Conservation (phyloP, 2,888 invertebrate genomes). For the Agriotes lineatus region DNA sequence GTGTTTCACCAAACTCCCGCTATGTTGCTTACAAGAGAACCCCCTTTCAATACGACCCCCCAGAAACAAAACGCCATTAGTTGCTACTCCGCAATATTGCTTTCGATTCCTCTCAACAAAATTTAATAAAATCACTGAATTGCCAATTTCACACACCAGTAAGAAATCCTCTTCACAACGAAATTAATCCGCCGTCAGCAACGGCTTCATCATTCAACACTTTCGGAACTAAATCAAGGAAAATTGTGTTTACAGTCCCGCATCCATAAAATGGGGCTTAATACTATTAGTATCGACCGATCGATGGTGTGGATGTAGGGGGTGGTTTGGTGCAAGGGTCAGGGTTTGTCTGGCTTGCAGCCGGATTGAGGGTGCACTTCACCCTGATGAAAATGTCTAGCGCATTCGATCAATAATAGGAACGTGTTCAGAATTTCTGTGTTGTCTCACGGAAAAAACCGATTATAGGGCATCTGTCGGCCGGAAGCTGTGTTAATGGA, state of each 20-base stretch:
- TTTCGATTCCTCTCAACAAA: too few species aligned
- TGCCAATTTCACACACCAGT: too few species aligned
- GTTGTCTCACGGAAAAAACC: neutral
- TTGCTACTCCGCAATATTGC: too few species aligned
- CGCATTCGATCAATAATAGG: slow-evolving; percentile 34
- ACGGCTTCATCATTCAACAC: neutral
- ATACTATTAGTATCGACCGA: slow-evolving; percentile 17
- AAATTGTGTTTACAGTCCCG: slow-evolving; percentile 17
- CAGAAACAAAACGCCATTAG: too few species aligned
- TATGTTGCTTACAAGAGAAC: too few species aligned
- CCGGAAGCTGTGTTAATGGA: neutral
- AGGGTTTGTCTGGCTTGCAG: slow-evolving; percentile 30
- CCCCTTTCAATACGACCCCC: too few species aligned
- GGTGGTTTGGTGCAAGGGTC: slow-evolving; percentile 22
- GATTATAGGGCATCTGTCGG: slow-evolving; percentile 2
- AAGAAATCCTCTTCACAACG: too few species aligned
- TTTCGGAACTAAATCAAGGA: neutral
- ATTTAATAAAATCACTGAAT: too few species aligned
- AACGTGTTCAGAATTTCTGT: neutral
- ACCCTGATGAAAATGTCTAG: slow-evolving; percentile 29
- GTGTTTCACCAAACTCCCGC: too few species aligned
- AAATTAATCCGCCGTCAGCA: neutral
- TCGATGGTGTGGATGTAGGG: slow-evolving; percentile 20
- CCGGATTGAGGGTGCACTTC: slow-evolving; percentile 31
- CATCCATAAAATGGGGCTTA: slow-evolving; percentile 15